These are phyloP conservation scores for Taphrorychus bicolor DNA, from an alignment of 2,888 invertebrate species.

Conservation along the genomic window DNA sequence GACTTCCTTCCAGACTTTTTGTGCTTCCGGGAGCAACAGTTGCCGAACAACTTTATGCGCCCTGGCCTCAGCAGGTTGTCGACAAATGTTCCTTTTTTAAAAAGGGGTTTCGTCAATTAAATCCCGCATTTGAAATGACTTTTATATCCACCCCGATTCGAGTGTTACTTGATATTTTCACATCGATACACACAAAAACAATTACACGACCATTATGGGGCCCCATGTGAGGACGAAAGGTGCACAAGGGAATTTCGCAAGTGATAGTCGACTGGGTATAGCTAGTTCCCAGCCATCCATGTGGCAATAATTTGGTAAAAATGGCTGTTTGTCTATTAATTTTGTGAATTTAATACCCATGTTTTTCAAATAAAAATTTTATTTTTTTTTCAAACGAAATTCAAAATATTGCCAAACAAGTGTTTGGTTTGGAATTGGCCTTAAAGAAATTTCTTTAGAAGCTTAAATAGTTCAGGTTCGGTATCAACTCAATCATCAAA, in stretches of 20 bases:
- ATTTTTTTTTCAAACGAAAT: too few relatives aligned
- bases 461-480: too few relatives aligned
- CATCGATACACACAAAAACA: slow-evolving; percentile 46
- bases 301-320: slow-evolving; percentile 14
- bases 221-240: slow-evolving; percentile 22
- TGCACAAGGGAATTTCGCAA: slow-evolving; percentile 28
- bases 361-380: too few relatives aligned
- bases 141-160: slow-evolving; percentile 41
- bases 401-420: too few relatives aligned
- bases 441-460: too few relatives aligned
- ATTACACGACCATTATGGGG: slow-evolving; percentile 36
- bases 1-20: slow-evolving; percentile 31
- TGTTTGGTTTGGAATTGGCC: too few relatives aligned
- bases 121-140: slow-evolving; percentile 45
- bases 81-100: slow-evolving; percentile 41
- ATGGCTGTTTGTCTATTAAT: too few relatives aligned
- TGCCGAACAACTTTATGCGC: slow-evolving; percentile 34
- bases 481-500: too few relatives aligned
- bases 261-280: slow-evolving; percentile 15
- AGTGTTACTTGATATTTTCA: slow-evolving; percentile 49
- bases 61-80: slow-evolving; percentile 45
- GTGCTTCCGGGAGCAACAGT: slow-evolving; percentile 22
- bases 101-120: slow-evolving; percentile 45
- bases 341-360: too few relatives aligned
- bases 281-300: slow-evolving; percentile 22